Percentiles rank a stretch among this genome's conserved stretches.
phyloP scores from a whole-genome alignment of 2,113 vertebrate genomes.

The Rhegmatorhina hoffmannsi region DNA sequence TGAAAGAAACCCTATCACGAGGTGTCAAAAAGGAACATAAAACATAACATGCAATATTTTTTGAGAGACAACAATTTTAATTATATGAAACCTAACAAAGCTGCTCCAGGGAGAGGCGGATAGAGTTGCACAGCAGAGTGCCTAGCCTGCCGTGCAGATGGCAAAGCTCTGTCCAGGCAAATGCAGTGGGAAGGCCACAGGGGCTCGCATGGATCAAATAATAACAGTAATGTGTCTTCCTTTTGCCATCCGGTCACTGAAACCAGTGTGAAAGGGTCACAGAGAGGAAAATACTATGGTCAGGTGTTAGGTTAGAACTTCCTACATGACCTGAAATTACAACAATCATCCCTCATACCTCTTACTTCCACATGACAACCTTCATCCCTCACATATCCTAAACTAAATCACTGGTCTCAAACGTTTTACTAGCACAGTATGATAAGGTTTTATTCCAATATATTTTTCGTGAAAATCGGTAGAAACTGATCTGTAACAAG shows the following conservation, averaged over 20 bases:
- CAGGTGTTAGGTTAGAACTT: background rate
- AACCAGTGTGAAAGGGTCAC: background rate
- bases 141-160: accelerated
- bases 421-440: background rate
- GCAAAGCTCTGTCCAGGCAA: background rate
- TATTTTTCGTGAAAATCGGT: background rate
- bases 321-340: background rate
- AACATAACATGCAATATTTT: slow-evolving; percentile 56
- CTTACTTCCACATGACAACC: background rate
- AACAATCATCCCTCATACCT: background rate
- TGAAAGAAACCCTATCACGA: slow-evolving; percentile 39
- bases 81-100: slow-evolving; percentile 20
- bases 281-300: background rate
- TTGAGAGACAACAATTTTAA: slow-evolving; percentile 48
- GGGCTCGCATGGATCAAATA: background rate
- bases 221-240: background rate
- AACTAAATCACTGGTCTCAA: background rate
- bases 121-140: background rate
- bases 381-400: background rate
- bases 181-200: background rate
- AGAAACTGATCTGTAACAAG: background rate
- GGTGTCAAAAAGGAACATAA: slow-evolving; percentile 53
- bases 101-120: slow-evolving; percentile 8
- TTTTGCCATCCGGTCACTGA: background rate
- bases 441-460: background rate